These are phyloP conservation scores for Phyllostomus hastatus DNA, from an alignment of 2,113 vertebrate genomes.

Conservation along the genomic window DNA sequence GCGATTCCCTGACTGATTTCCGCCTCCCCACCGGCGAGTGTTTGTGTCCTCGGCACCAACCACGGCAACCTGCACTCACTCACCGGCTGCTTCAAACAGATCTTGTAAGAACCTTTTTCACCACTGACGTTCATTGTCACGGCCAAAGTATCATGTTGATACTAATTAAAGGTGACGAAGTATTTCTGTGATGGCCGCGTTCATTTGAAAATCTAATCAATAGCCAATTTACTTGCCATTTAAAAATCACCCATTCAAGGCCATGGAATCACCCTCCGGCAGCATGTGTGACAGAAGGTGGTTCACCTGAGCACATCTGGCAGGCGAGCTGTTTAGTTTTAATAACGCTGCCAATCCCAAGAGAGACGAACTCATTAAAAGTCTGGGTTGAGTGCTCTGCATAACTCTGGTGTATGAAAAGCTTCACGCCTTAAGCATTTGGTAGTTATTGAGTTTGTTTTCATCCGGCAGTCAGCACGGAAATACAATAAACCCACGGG, in stretches of 20 bases:
- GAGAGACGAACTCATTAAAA: neutral
- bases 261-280: neutral
- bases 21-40: neutral
- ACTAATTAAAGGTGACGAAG: neutral
- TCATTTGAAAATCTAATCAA: neutral
- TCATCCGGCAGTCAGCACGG: neutral
- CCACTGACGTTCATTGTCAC: neutral
- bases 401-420: neutral
- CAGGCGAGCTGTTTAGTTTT: conserved; percentile 20
- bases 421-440: neutral
- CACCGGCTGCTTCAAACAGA: neutral
- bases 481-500: rapidly evolving
- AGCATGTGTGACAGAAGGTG: neutral
- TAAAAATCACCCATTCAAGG: neutral
- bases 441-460: neutral
- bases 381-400: neutral
- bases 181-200: neutral
- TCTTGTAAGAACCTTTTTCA: neutral
- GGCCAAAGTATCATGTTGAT: neutral
- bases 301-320: neutral
- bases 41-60: neutral
- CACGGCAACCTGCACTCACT: neutral
- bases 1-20: neutral
- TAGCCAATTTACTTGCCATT: neutral
- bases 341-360: neutral